phyloP scores from a whole-genome alignment of 2,888 invertebrate genomes.

The Agrotis puta region DNA sequence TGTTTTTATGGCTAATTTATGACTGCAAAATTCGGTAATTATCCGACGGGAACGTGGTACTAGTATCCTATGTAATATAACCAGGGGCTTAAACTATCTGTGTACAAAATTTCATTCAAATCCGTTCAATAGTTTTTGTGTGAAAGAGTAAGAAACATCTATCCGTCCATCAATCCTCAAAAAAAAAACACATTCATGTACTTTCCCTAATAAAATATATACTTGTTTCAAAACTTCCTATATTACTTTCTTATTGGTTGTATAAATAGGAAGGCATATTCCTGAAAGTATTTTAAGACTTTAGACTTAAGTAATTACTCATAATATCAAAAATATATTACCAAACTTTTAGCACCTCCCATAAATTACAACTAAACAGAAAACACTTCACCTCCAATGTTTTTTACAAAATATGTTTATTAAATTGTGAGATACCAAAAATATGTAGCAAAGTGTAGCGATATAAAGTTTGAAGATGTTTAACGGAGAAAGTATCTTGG shows the following conservation, averaged over 20 bases:
- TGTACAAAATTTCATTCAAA: too few relatives aligned
- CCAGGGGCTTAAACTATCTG: too few relatives aligned
- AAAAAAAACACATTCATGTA: too few relatives aligned
- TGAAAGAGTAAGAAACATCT: too few relatives aligned
- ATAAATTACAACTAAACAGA: conserved; percentile 49
- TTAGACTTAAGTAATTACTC: conserved; percentile 20
- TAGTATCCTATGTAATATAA: too few relatives aligned
- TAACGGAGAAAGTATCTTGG: conserved; percentile 72
- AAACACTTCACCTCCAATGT: conserved; percentile 54
- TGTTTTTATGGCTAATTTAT: too few relatives aligned
- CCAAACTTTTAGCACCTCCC: conserved; percentile 38
- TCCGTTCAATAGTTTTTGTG: too few relatives aligned
- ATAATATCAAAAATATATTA: conserved; percentile 40
- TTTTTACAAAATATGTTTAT: conserved; percentile 64
- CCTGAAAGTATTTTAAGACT: conserved; percentile 19
- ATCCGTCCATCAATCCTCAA: too few relatives aligned
- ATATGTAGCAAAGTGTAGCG: conserved; percentile 66
- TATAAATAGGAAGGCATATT: background rate
- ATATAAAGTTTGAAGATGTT: conserved; percentile 73
- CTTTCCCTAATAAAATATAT: too few relatives aligned
- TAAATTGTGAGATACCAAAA: conserved; percentile 66
- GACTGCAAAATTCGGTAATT: too few relatives aligned
- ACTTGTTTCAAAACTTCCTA: background rate
- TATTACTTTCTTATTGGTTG: background rate
- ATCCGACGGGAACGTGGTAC: too few relatives aligned